phyloP scores from a whole-genome alignment of 2,113 vertebrate genomes.

The Crotalus viridis region DNA sequence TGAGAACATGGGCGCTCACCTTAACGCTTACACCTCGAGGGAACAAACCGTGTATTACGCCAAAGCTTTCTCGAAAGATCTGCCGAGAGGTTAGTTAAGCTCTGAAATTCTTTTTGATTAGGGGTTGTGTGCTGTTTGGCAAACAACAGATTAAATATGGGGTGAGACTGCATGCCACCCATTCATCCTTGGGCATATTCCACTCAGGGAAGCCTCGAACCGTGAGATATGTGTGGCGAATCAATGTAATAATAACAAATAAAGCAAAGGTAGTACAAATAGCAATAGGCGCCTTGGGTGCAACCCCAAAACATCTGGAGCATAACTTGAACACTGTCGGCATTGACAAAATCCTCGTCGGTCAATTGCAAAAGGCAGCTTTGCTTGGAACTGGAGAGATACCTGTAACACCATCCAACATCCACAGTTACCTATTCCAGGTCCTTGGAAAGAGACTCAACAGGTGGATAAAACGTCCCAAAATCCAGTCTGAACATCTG shows the following conservation, averaged over 20 bases:
- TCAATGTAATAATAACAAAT: neutral
- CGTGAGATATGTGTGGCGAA: neutral
- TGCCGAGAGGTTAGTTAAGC: conserved; percentile 84
- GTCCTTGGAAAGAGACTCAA: too few species aligned
- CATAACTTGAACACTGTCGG: too few species aligned
- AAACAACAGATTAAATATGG: neutral
- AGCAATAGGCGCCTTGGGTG: too few species aligned
- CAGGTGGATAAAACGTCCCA: too few species aligned
- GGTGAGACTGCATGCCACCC: neutral
- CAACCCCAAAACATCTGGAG: too few species aligned
- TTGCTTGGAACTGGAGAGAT: too few species aligned
- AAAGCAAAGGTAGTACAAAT: neutral
- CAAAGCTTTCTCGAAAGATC: conserved; percentile 95
- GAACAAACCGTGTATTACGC: conserved; percentile 98
- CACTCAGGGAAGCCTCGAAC: neutral
- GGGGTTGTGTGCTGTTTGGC: neutral
- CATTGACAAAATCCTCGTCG: too few species aligned
- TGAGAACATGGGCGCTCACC: conserved; percentile 97
- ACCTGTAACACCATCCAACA: too few species aligned
- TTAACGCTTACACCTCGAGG: conserved; percentile 94
- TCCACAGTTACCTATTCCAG: too few species aligned
- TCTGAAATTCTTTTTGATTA: neutral
- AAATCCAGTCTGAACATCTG: too few species aligned
- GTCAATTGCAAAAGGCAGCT: too few species aligned
- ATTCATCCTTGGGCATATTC: neutral